These are phyloP conservation scores for Parazoanthus atlanticus DNA, from an alignment of 92 coral and sea anemone genomes.

Conservation along the genomic window DNA sequence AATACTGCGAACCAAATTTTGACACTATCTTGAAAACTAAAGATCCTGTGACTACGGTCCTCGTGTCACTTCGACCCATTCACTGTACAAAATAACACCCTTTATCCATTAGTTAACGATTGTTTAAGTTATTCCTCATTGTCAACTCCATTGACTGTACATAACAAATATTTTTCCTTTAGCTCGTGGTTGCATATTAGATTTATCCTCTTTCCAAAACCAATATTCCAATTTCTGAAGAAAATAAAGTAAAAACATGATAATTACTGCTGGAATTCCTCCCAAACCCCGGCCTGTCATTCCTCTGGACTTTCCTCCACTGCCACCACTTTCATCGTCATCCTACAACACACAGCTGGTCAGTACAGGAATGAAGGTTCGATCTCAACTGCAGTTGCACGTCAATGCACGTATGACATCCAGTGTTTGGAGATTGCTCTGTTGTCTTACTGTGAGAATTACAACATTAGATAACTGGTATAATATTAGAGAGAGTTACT, in stretches of 20 bases:
- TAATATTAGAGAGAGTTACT: neutral
- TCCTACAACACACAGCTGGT: constrained; percentile 33
- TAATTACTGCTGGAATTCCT: constrained; percentile 82
- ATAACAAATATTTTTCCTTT: too few species aligned
- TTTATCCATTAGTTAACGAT: too few species aligned
- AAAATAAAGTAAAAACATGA: constrained; percentile 2
- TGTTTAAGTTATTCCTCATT: neutral
- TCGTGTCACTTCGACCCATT: too few species aligned
- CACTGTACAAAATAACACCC: neutral
- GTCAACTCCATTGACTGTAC: neutral
- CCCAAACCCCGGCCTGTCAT: constrained; percentile 56
- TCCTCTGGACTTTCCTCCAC: constrained; percentile 72
- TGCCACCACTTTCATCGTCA: constrained; percentile 39
- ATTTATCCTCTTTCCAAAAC: neutral
- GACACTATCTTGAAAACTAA: too few species aligned
- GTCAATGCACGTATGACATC: neutral
- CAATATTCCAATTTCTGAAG: neutral
- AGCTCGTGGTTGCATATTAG: neutral
- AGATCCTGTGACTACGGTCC: too few species aligned
- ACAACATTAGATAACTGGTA: neutral
- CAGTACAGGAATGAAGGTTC: constrained; percentile 6
- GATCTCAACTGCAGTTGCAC: neutral
- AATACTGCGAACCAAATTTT: too few species aligned
- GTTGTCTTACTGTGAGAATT: neutral
- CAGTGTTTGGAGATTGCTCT: neutral